Base-by-base conservation (phyloP, 2,113 vertebrate species). In the Lampris incognitus region DNA sequence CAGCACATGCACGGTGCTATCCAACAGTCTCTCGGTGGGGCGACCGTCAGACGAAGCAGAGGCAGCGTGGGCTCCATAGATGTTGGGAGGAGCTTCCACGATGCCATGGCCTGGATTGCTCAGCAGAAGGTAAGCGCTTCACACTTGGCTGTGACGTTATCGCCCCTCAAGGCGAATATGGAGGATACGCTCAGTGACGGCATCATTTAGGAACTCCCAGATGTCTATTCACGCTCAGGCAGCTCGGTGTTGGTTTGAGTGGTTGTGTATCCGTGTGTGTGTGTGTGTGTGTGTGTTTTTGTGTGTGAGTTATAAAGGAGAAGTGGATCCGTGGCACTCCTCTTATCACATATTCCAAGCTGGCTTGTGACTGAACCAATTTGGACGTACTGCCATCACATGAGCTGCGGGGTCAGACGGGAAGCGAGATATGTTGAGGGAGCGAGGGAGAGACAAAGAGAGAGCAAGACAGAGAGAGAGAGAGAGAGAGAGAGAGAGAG, bases 101-200 rank as follows among this genome's bases (percentile, higher is more conserved):
- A 98, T n/a, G 96, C 96, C 66, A 81, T 96, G 6, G 91, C 41
- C 44, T 99, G 97, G 97, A 97, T 99, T 89, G 83, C 89, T 40
- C 96, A 99, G 79, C 96, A 98, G 74, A 97, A 96, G 95, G 98
- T 99, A 91, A 85, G 79, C 1, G 11, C 36, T 4, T 38, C n/a
- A 38, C 41, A 40, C 46, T 38, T 60, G 39, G 72, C 55, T 56
- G 8, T 69, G 37, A 59, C n/a, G 54, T 10, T 13, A 54, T 54
- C 10, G n/a, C 51, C 51, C 10, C 10, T 13, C 9, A 41, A 11
- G 39, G 40, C 48, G 46, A n/a, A n/a, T 44, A 40, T 36, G 11
- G 24, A 54, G 42, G n/a, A 9, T 62, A 13, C 13, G 61, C 37
- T 46, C 42, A 10, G 58, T 82, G 64, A 82, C 80, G 38, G 39